Evolutionary conservation across 1,140 invertebrate species (phyloP).

Genomic region (Drosophila bocqueti): DNA sequence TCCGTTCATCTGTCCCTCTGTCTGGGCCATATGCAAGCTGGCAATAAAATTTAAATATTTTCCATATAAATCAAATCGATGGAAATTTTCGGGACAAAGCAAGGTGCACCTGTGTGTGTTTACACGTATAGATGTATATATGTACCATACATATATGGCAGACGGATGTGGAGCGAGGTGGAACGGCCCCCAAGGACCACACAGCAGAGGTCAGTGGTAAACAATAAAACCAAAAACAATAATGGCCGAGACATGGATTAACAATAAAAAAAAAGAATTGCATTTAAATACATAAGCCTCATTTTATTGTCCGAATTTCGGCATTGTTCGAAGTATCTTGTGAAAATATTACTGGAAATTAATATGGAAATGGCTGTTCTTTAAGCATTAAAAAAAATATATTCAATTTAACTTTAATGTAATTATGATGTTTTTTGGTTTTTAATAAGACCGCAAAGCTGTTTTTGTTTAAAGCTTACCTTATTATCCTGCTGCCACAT

Average conservation of each 20-base stretch:
- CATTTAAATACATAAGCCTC: conserved; percentile 3
- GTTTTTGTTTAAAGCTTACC: no score
- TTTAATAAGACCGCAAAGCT: not conserved
- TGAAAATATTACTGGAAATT: not conserved
- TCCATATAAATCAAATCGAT: conserved; percentile 83
- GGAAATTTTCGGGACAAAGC: conserved; percentile 72
- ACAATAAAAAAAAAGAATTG: not conserved
- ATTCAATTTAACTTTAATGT: not conserved
- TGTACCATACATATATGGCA: not conserved
- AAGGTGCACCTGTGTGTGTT: conserved; percentile 34
- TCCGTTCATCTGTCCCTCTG: conserved; percentile 10
- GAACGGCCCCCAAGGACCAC: conserved; percentile 51
- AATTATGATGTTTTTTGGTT: not conserved
- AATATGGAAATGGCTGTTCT: not conserved
- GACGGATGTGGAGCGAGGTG: not conserved
- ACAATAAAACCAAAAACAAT: not conserved
- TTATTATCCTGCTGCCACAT: no score
- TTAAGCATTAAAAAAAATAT: not conserved
- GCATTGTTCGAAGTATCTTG: not conserved
- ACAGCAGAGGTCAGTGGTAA: not conserved
- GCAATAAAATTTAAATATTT: conserved; percentile 84
- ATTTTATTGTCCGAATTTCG: conserved; percentile 1
- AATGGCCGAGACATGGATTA: conserved; percentile 5
- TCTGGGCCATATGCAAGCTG: conserved; percentile 73
- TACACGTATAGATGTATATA: not conserved